phyloP scores from a whole-genome alignment of 2,888 invertebrate species.

The Linnaemya tessellans region DNA sequence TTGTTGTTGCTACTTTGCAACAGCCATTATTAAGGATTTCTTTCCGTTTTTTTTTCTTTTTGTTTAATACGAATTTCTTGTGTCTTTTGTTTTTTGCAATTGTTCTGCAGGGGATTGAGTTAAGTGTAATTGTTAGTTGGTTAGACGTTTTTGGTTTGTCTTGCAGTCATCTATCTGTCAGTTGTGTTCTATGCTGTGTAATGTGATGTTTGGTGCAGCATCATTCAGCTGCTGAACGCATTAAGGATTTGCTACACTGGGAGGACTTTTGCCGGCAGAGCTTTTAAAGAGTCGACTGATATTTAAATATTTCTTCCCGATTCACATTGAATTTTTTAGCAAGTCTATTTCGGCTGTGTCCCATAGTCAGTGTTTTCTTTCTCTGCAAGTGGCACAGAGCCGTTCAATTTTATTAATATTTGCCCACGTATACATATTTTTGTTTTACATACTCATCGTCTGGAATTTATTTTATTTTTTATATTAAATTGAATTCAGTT shows the following conservation, averaged over 20 bases:
- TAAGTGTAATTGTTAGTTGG: constrained; percentile 32
- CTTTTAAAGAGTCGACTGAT: constrained; percentile 10
- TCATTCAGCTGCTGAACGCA: constrained; percentile 35
- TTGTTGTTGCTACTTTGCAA: constrained; percentile 52
- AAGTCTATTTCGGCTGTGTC: too few species aligned
- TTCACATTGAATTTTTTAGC: too few species aligned
- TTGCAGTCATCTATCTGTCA: constrained; percentile 14
- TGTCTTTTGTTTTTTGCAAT: constrained; percentile 26
- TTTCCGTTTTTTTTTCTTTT: constrained; percentile 21
- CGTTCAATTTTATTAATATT: too few species aligned
- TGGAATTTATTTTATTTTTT: too few species aligned
- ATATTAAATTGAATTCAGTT: too few species aligned
- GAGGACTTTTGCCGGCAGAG: not conserved
- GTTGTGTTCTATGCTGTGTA: constrained; percentile 25
- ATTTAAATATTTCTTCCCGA: too few species aligned
- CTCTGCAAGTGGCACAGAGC: too few species aligned
- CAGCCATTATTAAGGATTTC: constrained; percentile 30
- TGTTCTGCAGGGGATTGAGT: not conserved
- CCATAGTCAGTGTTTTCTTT: too few species aligned
- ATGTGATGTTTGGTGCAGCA: constrained; percentile 52
- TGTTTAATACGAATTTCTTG: constrained; percentile 18
- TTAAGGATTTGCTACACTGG: constrained; percentile 1
- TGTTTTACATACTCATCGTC: too few species aligned
- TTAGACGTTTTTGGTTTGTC: not conserved
- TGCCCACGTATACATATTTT: not conserved